Conservation (phyloP, 2,888 invertebrate genomes). For the Thysanoteuthis rhombus region DNA sequence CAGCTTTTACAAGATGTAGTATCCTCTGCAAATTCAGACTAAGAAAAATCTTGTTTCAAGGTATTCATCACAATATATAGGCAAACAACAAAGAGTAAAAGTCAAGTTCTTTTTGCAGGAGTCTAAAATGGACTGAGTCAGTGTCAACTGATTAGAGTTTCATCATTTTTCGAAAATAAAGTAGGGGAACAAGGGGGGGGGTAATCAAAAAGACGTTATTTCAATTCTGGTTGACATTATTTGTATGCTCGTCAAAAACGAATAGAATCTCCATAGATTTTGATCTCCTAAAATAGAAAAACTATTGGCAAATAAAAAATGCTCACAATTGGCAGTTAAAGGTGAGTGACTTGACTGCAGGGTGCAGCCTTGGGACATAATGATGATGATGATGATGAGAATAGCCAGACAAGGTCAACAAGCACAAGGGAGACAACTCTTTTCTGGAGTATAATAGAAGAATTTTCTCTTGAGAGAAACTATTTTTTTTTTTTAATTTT, state of each 20-base stretch:
- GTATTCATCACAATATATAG: no score
- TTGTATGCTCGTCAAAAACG: background rate
- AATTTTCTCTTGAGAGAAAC: background rate
- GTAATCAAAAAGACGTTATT: background rate
- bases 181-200: background rate
- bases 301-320: background rate
- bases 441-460: background rate
- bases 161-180: background rate
- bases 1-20: no score
- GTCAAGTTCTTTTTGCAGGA: no score
- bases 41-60: no score
- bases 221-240: background rate
- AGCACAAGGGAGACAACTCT: background rate
- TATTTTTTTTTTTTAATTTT: background rate
- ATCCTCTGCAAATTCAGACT: no score
- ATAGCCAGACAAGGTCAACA: background rate
- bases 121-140: no score
- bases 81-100: no score
- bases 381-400: no score
- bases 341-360: no score
- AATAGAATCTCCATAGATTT: background rate
- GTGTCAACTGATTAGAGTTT: no score
- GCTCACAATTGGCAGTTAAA: no score
- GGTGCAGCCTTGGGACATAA: no score
- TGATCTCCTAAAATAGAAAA: background rate